phyloP scores from a whole-genome alignment of 2,888 invertebrate genomes.

The Caenorhabditis becei region DNA sequence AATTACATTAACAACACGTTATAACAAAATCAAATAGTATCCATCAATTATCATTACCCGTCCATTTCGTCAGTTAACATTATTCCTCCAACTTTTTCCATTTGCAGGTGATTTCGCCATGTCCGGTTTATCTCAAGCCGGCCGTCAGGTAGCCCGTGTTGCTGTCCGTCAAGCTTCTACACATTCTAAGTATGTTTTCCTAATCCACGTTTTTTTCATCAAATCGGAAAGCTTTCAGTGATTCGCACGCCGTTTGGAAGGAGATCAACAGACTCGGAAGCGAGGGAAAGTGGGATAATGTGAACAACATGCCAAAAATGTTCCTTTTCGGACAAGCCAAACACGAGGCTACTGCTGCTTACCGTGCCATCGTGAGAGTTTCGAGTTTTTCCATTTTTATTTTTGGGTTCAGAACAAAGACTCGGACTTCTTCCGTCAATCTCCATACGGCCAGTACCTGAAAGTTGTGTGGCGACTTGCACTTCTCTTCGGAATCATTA shows the following conservation, averaged over 20 bases:
- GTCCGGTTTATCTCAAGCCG: constrained; percentile 51
- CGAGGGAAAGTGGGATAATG: constrained; percentile 78
- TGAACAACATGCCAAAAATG: constrained; percentile 75
- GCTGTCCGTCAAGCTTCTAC: constrained; percentile 57
- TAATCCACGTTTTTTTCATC: neutral
- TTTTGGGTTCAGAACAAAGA: constrained; percentile 57
- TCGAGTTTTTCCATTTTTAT: neutral
- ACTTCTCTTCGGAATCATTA: constrained; percentile 66
- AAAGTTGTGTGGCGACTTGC: constrained; percentile 67
- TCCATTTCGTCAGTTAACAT: neutral
- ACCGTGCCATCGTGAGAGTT: constrained; percentile 62
- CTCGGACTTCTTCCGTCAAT: constrained; percentile 67
- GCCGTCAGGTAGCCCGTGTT: constrained; percentile 44
- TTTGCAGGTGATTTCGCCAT: constrained; percentile 47
- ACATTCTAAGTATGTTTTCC: constrained; percentile 53
- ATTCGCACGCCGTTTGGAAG: constrained; percentile 66
- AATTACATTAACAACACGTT: neutral
- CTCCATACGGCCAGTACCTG: constrained; percentile 69
- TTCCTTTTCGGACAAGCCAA: constrained; percentile 71
- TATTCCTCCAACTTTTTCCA: neutral
- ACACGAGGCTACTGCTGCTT: constrained; percentile 69
- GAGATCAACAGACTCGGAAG: constrained; percentile 75
- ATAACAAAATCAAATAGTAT: too few relatives aligned
- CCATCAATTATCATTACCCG: neutral
- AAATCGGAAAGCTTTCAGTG: constrained; percentile 26